Base-by-base conservation (phyloP, 2,797 vertebrate species). In the Schizopygopsis malacanthus region DNA sequence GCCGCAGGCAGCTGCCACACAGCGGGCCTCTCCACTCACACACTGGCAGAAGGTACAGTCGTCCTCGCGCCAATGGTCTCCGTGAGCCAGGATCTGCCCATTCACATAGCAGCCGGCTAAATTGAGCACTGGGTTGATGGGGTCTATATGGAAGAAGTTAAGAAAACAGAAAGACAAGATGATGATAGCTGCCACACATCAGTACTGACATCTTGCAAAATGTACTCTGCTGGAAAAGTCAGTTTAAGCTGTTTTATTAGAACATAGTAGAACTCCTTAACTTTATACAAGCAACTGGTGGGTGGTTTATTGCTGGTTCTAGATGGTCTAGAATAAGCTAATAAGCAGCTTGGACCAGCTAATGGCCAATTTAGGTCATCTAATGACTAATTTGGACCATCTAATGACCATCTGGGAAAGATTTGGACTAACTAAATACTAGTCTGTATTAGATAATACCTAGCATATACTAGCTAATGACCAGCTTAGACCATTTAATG, bases 31-130 rank as follows among this genome's bases (percentile, higher is more conserved):
- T 39, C 97, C 97, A 0, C 95, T 96, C 92, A 97, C 95, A 89
- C 97, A 97, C 90, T 97, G 97, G 91, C 97, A 97, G 93, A 97
- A 97, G 0, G 97, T 97, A 79, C 97, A 97, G 93, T 97, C 97
- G 0, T 97, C 97, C 87, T 97, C 97, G 4, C 97, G 94, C 97
- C 97, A 97, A 89, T 97, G 96, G 88, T 97, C 97, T 3, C 97
- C 96, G 0, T 97, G 97, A 6, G 96, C 96, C 0, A 96, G 94
- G 91, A 97, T 97, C 93, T 97, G 96, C 6, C 96, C 96, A 0
- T 94, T 97, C 85, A 97, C 97, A 16, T 96, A 97, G 91, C 97
- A 97, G 85, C 97, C 97, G 12, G 97, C 97, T 7, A 96, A 96
- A 72, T 96, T 97, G 71, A 94, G 95, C 33, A 96, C 92, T 0